Conservation (phyloP, 2,797 vertebrate species). For the Naso thynnoides region DNA sequence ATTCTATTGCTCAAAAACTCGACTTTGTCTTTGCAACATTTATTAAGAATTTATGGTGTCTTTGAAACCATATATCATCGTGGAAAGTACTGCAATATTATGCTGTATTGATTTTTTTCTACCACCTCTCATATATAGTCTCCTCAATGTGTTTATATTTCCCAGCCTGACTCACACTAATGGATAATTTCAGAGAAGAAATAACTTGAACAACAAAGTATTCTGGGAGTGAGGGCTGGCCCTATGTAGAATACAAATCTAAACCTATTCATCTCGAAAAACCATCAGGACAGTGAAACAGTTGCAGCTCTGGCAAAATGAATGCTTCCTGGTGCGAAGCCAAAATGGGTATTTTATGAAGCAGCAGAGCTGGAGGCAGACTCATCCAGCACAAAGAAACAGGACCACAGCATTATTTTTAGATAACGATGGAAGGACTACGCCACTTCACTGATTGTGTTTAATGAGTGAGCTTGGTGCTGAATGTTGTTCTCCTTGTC, state of each 20-base stretch:
- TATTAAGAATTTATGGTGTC: too few species aligned
- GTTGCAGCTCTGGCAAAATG: conserved; percentile 51
- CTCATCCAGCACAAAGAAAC: conserved; percentile 36
- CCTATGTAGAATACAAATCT: conserved; percentile 11
- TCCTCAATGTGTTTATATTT: too few species aligned
- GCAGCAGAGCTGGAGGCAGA: conserved; percentile 39
- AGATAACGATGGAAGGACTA: conserved; percentile 34
- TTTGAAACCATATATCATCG: too few species aligned
- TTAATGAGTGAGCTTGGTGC: conserved; percentile 19
- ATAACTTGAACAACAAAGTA: conserved; percentile 17
- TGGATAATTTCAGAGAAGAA: conserved; percentile 1
- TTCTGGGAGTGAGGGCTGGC: background rate
- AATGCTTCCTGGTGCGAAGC: conserved; percentile 51
- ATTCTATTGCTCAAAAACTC: too few species aligned
- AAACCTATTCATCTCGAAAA: conserved; percentile 46
- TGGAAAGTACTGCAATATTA: too few species aligned
- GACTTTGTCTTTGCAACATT: too few species aligned
- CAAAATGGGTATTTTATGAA: conserved; percentile 65
- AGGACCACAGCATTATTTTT: conserved; percentile 54
- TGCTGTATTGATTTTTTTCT: too few species aligned
- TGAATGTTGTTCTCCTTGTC: background rate
- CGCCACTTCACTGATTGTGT: conserved; percentile 24
- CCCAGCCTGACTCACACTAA: too few species aligned
- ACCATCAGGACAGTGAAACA: conserved; percentile 51
- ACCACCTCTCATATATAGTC: too few species aligned